phyloP scores from a whole-genome alignment of 1,140 invertebrate species.

The Drosophila ironensis region DNA sequence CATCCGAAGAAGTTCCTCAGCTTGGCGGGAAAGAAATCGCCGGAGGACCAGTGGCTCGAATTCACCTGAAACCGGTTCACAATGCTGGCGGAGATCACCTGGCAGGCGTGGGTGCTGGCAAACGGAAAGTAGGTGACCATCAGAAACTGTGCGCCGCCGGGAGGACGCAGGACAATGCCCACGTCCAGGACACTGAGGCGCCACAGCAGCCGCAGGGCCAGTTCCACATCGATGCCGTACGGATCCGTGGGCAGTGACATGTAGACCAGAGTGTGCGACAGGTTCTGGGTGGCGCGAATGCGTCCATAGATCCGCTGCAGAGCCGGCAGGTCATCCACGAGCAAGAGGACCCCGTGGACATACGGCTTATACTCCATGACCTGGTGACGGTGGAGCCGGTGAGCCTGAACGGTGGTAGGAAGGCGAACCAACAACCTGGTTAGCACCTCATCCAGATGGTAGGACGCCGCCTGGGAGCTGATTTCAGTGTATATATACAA shows the following conservation, averaged over 20 bases:
- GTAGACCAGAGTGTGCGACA: slow-evolving; percentile 60
- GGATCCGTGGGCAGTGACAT: slow-evolving; percentile 27
- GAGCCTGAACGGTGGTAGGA: slow-evolving; percentile 1
- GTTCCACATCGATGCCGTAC: slow-evolving; percentile 10
- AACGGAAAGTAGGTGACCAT: slow-evolving; percentile 61
- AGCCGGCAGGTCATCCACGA: slow-evolving; percentile 45
- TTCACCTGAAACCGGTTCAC: slow-evolving; percentile 38
- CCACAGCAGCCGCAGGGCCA: slow-evolving; percentile 47
- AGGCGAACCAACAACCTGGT: slow-evolving; percentile 6
- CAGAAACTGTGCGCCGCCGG: neutral
- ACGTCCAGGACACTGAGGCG: slow-evolving; percentile 57
- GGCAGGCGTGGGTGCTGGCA: slow-evolving; percentile 22
- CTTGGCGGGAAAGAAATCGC: slow-evolving; percentile 49
- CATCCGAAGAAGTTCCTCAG: slow-evolving; percentile 65
- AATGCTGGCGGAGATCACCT: slow-evolving; percentile 25
- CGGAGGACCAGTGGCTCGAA: neutral
- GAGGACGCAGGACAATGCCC: slow-evolving; percentile 14
- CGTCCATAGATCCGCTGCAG: slow-evolving; percentile 17
- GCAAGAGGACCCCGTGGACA: slow-evolving; percentile 43
- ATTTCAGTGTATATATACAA: slow-evolving; percentile 37
- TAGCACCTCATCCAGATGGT: slow-evolving; percentile 27
- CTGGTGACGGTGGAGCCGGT: slow-evolving; percentile 2
- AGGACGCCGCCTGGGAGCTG: neutral
- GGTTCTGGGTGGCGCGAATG: slow-evolving; percentile 47
- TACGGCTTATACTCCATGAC: slow-evolving; percentile 47